Conservation (phyloP, 2,113 vertebrate species). For the Charadrius vociferus region DNA sequence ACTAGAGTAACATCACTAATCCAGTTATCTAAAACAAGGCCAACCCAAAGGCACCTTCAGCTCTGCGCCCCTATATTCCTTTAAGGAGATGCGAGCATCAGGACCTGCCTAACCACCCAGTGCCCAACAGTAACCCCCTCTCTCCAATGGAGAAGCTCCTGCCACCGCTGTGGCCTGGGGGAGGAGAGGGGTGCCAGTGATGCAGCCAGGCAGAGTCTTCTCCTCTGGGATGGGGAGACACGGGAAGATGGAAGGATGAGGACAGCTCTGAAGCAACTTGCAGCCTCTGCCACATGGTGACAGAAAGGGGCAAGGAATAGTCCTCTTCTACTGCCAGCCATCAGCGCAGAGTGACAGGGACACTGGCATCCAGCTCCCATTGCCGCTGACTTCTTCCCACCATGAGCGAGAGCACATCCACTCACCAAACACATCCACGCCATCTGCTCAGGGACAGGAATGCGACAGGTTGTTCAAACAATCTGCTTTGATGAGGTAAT, state of each 20-base stretch:
- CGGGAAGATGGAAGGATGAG: not conserved
- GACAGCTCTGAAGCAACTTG: not conserved
- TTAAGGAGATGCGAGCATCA: not conserved
- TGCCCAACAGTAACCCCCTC: not conserved
- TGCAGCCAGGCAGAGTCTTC: not conserved
- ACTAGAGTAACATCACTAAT: not conserved
- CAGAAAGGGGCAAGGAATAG: not conserved
- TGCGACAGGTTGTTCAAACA: not conserved
- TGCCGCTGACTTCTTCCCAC: not conserved
- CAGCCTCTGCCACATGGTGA: accelerated
- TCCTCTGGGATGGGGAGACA: not conserved
- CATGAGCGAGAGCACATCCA: not conserved
- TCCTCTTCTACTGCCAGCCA: not conserved
- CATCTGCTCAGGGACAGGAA: not conserved
- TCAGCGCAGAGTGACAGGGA: not conserved
- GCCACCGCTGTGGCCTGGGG: not conserved
- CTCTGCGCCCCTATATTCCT: not conserved
- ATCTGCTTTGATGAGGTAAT: not conserved
- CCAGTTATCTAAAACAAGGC: not conserved
- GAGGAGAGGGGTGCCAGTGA: not conserved
- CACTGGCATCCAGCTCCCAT: not conserved
- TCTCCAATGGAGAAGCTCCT: not conserved
- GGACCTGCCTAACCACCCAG: not conserved
- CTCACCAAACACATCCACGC: not conserved
- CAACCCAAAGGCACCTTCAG: not conserved